phyloP scores from a whole-genome alignment of 2,797 vertebrate genomes.

The Helicolenus hilgendorfi region DNA sequence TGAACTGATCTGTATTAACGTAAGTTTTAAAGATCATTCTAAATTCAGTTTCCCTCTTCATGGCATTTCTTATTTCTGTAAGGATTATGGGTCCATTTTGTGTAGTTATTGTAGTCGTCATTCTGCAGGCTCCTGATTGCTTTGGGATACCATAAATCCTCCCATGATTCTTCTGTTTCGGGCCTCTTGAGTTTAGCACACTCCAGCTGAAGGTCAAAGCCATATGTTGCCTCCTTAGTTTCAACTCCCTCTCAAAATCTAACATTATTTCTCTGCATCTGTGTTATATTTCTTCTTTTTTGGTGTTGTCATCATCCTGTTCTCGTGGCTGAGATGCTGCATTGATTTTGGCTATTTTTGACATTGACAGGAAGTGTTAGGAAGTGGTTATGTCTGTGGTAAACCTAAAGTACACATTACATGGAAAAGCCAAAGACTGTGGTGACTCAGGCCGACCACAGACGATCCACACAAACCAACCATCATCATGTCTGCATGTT shows the following conservation, averaged over 20 bases:
- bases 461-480: slow-evolving; percentile 18
- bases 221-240: neutral
- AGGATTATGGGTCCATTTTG: neutral
- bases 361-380: slow-evolving; percentile 14
- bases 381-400: slow-evolving; percentile 64
- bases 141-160: slow-evolving; percentile 17
- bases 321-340: slow-evolving; percentile 11
- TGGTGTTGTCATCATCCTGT: slow-evolving; percentile 33
- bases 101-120: neutral
- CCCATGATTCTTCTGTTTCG: neutral
- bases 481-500: neutral
- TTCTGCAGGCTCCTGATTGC: neutral
- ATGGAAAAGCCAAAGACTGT: neutral
- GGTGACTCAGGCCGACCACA: slow-evolving; percentile 59
- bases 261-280: neutral
- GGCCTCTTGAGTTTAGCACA: neutral
- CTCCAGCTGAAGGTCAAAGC: neutral
- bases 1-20: neutral
- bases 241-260: neutral
- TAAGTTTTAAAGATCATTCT: neutral
- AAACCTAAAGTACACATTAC: slow-evolving; percentile 12
- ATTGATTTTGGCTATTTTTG: slow-evolving; percentile 40
- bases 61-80: neutral
- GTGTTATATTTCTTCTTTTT: slow-evolving; percentile 28
- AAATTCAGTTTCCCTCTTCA: neutral